Percentiles rank a stretch among this genome's conserved stretches.
Conservation (phyloP, 2,113 vertebrate species). For the Megatriorchis doriae region DNA sequence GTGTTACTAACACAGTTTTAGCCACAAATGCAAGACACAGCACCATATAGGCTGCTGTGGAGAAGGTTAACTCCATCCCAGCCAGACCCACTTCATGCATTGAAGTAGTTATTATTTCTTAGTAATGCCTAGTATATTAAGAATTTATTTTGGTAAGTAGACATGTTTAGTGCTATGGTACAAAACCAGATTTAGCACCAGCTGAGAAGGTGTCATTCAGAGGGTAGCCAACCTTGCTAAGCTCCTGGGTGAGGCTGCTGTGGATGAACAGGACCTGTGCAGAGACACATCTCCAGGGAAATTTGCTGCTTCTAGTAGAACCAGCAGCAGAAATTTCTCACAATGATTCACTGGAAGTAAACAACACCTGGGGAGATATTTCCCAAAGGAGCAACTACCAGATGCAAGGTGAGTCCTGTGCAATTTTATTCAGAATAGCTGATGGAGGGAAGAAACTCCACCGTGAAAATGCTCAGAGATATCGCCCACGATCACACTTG, state of each 20-base stretch:
- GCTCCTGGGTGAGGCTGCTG: not conserved
- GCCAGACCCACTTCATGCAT: not conserved
- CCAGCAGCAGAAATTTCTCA: not conserved
- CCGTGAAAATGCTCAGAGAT: not conserved
- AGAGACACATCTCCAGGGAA: not conserved
- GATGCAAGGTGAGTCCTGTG: not conserved
- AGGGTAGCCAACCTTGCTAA: not conserved
- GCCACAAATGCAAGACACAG: not conserved
- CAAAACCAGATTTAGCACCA: not conserved
- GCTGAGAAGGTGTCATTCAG: not conserved
- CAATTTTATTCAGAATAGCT: not conserved
- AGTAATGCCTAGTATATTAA: not conserved
- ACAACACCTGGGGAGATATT: not conserved
- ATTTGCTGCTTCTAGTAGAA: not conserved
- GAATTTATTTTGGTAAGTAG: not conserved
- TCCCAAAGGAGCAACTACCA: not conserved
- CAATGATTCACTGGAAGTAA: not conserved
- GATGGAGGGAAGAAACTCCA: not conserved
- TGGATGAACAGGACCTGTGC: not conserved
- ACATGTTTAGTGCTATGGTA: not conserved
- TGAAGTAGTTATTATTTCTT: not conserved
- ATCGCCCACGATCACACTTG: not conserved
- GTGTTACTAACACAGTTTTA: not conserved
- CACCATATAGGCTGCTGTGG: not conserved
- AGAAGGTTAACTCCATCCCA: not conserved